Evolutionary conservation across 37 sponge, comb jelly and placozoan species (phyloP).

Genomic region (Spongia lamella): DNA sequence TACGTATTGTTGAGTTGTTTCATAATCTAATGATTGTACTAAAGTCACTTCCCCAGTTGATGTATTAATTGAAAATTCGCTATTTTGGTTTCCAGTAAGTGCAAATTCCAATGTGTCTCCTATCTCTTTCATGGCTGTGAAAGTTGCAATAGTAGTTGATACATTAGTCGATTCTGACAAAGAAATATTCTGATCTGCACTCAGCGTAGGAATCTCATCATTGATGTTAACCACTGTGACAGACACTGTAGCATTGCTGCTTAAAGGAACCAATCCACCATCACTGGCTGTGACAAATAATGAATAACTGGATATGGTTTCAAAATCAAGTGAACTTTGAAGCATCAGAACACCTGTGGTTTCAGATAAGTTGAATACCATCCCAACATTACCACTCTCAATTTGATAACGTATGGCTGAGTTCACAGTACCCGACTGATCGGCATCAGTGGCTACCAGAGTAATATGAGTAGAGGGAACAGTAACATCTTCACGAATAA

Average conservation of each 20-base stretch:
- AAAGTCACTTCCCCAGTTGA: slow-evolving; percentile 34
- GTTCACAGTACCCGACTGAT: slow-evolving; percentile 18
- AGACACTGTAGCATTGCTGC: slow-evolving; percentile 10
- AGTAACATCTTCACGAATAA: slow-evolving; percentile 47
- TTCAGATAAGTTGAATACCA: neutral
- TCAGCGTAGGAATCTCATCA: slow-evolving; percentile 68
- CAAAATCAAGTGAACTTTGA: slow-evolving; percentile 8
- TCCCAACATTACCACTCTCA: neutral
- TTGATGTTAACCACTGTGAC: slow-evolving; percentile 57
- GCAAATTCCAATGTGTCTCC: neutral
- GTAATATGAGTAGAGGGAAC: slow-evolving; percentile 2
- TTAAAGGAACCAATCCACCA: slow-evolving; percentile 11
- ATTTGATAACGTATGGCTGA: slow-evolving; percentile 10
- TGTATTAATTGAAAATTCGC: slow-evolving; percentile 28
- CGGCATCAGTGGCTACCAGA: slow-evolving; percentile 57
- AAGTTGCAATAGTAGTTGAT: slow-evolving; percentile 2
- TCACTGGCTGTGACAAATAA: slow-evolving; percentile 49
- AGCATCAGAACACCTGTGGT: slow-evolving; percentile 34
- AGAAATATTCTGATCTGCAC: neutral
- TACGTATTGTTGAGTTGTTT: slow-evolving; percentile 18
- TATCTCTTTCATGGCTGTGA: slow-evolving; percentile 54
- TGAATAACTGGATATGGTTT: slow-evolving; percentile 1
- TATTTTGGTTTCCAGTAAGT: neutral
- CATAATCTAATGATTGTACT: slow-evolving; percentile 42
- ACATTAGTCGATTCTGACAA: slow-evolving; percentile 23